Base-by-base conservation (phyloP, 1,140 invertebrate genomes). In the Drosophila asahinai region DNA sequence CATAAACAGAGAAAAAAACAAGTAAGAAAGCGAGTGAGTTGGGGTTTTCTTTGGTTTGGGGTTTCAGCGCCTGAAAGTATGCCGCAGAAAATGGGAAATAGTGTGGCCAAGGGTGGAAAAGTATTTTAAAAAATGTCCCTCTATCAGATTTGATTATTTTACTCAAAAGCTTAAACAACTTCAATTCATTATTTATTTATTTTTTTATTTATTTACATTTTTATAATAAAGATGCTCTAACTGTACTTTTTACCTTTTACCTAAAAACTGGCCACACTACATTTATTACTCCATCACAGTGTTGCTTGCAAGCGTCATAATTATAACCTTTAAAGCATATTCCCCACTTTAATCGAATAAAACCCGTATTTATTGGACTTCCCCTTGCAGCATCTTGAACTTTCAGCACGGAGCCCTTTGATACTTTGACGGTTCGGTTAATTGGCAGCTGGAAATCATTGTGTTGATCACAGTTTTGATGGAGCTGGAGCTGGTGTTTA, bases 341-440 rank as follows among this genome's bases (percentile, higher is more conserved):
- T 36, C 30, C 30, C 19, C 33, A 38, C 52, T 55, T 38, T 3
- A 22, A 17, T 9, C 12, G 7, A 38, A 7, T 38, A 15, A 55
- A 55, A 55, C 52, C 52, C 17, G 40, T 68, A 27, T 36, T 40
- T 52, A 67, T 11, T 22, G 60, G 30, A n/a, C 22, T 52, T n/a
- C 63, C 27, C 66, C 38, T n/a, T 9, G 25, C n/a, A 14, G 60
- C 66, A 19, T 67, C 19, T 67, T 70, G 62, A 70, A 70, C 66
- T 70, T 66, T 70, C 62, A 66, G 38, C 60, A 33, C 9, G 25
- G n/a, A 12, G 60, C 43, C 64, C 25, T 15, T 55, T 40, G 17
- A 17, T 12, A 25, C 33, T 12, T 27, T 19, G 14, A n/a, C 66
- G 12, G 19, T 45, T 54, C 43, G 38, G 19, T 19, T 54, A 68